A percentile compares a stretch with the other conserved stretches of the same genome.
Evolutionary conservation across 2,113 vertebrate genomes (phyloP).

Genomic region (Dendrocopos noguchii): DNA sequence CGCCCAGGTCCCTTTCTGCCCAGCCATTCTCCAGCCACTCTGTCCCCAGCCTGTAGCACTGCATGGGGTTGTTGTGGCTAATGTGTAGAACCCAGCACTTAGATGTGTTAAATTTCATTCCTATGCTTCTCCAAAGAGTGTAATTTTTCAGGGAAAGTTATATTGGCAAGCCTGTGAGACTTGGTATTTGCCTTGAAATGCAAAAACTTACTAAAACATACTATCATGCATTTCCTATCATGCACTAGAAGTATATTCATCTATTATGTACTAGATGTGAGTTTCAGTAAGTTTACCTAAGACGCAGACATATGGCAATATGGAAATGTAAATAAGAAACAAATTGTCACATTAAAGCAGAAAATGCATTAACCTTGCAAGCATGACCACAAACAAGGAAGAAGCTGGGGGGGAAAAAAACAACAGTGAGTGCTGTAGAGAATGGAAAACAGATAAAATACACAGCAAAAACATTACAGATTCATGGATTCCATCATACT

Average conservation of each 20-base stretch:
- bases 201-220: background rate
- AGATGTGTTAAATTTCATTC: too few species aligned
- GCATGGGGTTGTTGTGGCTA: too few species aligned
- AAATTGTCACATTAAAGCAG: background rate
- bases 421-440: background rate
- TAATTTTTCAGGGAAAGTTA: background rate
- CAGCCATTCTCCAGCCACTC: too few species aligned
- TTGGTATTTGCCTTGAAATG: background rate
- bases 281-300: background rate
- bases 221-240: background rate
- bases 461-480: background rate
- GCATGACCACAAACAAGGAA: background rate
- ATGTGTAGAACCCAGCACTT: too few species aligned
- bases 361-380: background rate
- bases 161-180: background rate
- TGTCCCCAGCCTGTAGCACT: too few species aligned
- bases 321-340: background rate
- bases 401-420: background rate
- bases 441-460: background rate
- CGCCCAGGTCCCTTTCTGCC: too few species aligned
- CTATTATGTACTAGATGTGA: background rate
- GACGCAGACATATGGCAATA: background rate
- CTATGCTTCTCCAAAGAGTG: background rate
- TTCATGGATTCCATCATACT: too few species aligned
- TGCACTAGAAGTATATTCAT: background rate